These are phyloP conservation scores for Drosophila bunnanda DNA, from an alignment of 2,888 invertebrate genomes.

Conservation along the genomic window DNA sequence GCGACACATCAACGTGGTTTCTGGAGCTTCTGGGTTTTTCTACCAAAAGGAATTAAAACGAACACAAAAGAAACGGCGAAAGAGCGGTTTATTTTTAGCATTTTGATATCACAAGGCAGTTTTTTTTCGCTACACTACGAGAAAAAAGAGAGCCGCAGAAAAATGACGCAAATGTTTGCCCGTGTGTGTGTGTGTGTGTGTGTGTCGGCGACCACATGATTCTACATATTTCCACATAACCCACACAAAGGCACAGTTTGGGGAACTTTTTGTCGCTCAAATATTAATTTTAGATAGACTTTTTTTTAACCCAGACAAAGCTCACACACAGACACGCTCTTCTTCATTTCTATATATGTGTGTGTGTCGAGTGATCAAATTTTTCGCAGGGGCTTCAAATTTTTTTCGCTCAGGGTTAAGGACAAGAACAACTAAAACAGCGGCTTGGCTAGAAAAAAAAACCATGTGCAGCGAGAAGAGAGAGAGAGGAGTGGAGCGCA, in stretches of 20 bases:
- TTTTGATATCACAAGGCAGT: constrained; percentile 77
- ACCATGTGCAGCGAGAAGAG: constrained; percentile 58
- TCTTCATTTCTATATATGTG: constrained; percentile 18
- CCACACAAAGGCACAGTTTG: constrained; percentile 30
- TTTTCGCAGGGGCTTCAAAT: constrained; percentile 25
- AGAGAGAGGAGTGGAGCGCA: constrained; percentile 22
- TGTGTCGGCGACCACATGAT: constrained; percentile 68
- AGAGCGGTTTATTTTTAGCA: constrained; percentile 71
- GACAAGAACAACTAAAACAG: constrained; percentile 46
- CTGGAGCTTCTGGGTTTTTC: constrained; percentile 58
- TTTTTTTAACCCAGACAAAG: constrained; percentile 60
- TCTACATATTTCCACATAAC: constrained; percentile 75
- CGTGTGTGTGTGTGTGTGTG: constrained; percentile 21
- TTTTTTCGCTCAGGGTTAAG: constrained; percentile 68
- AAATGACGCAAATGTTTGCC: constrained; percentile 74
- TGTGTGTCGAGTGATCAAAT: constrained; percentile 46
- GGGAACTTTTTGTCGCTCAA: constrained; percentile 69
- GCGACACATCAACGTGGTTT: constrained; percentile 43
- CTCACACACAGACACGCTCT: constrained; percentile 42
- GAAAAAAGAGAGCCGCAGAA: constrained; percentile 41
- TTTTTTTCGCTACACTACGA: constrained; percentile 50
- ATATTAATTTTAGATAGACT: constrained; percentile 78
- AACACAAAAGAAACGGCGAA: constrained; percentile 56
- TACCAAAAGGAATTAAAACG: constrained; percentile 52
- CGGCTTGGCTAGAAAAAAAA: constrained; percentile 53